Percentiles rank a stretch among this genome's conserved stretches.
phyloP scores from a whole-genome alignment of 2,888 invertebrate genomes.

The Erpobdella octoculata region DNA sequence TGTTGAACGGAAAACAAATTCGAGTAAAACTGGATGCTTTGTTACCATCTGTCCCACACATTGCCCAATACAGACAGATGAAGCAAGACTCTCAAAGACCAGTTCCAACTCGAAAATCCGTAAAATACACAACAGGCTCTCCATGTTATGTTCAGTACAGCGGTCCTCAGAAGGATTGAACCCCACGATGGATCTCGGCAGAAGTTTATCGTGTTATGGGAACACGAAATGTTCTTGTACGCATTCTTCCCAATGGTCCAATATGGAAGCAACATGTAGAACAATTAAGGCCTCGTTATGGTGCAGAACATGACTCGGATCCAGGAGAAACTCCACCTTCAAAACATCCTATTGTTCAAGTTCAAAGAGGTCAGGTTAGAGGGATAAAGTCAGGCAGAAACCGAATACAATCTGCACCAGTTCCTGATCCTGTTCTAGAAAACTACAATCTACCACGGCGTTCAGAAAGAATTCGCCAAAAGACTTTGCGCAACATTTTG shows the following conservation, averaged over 20 bases:
- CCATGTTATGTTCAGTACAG: background rate
- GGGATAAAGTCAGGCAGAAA: background rate
- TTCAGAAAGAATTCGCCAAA: background rate
- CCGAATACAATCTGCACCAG: background rate
- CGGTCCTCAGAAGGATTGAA: background rate
- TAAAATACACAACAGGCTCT: background rate
- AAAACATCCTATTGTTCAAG: background rate
- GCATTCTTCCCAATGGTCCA: too few relatives aligned
- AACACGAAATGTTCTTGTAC: background rate
- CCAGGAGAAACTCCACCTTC: background rate
- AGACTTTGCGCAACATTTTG: background rate
- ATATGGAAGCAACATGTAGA: background rate
- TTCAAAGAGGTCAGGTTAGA: background rate
- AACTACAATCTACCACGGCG: background rate
- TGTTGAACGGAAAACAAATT: slow-evolving; percentile 11
- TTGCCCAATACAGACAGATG: background rate
- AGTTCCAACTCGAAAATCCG: too few relatives aligned
- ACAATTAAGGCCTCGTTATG: background rate
- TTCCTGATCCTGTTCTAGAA: background rate
- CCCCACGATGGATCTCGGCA: background rate
- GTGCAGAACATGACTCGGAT: background rate
- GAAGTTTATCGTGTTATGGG: background rate
- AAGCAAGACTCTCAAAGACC: too few relatives aligned
- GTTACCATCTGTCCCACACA: background rate
- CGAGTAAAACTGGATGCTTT: background rate